phyloP scores from a whole-genome alignment of 2,888 invertebrate genomes.

The Morpho deidamia region DNA sequence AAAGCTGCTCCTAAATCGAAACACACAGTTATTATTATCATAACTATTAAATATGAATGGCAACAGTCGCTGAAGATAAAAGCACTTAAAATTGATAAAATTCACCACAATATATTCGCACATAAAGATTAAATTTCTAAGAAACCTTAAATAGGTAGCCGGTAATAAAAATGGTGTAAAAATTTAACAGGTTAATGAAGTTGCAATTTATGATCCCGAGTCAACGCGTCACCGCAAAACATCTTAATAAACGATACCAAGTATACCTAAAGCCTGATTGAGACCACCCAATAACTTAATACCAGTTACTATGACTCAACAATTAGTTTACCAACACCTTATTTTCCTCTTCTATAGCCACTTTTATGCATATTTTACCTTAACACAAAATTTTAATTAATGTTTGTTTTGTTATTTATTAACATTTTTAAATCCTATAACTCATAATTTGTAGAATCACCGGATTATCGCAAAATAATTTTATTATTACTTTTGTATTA shows the following conservation, averaged over 20 bases:
- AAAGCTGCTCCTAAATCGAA: too few species aligned
- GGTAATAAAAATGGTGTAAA: conserved; percentile 4
- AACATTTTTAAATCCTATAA: too few species aligned
- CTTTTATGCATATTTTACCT: too few species aligned
- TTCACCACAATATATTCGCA: not conserved
- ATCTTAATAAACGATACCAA: conserved; percentile 8
- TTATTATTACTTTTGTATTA: too few species aligned
- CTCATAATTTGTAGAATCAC: too few species aligned
- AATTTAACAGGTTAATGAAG: conserved; percentile 16
- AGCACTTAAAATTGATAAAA: not conserved
- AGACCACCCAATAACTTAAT: conserved; percentile 30
- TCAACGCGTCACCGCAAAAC: conserved; percentile 3
- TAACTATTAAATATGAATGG: too few species aligned
- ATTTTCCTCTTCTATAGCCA: conserved; percentile 2
- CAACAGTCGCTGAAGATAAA: too few species aligned
- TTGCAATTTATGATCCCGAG: conserved; percentile 15
- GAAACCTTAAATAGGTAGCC: not conserved
- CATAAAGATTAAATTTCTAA: not conserved
- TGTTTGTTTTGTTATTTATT: too few species aligned
- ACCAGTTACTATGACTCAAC: conserved; percentile 21
- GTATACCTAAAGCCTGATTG: conserved; percentile 1
- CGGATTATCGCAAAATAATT: too few species aligned
- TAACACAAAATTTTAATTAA: too few species aligned
- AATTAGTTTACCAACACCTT: conserved; percentile 5
- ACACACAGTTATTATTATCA: too few species aligned